These are phyloP conservation scores for Actinostola sp. DNA, from an alignment of 92 coral and sea anemone genomes.

Conservation along the genomic window DNA sequence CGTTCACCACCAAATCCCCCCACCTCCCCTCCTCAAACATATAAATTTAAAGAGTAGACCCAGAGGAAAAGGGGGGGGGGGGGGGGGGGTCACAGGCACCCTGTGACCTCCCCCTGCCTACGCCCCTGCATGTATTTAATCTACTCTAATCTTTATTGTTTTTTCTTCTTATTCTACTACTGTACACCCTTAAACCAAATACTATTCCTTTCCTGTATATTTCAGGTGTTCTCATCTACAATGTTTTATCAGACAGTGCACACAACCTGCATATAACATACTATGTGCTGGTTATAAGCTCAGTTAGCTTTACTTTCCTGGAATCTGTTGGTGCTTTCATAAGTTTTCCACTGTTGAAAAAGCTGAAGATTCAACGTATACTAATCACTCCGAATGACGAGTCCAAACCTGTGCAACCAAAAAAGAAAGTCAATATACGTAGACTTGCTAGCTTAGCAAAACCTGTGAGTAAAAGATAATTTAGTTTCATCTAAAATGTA, in stretches of 20 bases:
- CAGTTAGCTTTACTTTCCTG: conserved; percentile 66
- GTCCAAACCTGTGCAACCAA: conserved; percentile 31
- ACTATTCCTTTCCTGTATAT: neutral
- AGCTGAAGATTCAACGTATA: conserved; percentile 61
- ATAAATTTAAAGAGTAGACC: too few relatives aligned
- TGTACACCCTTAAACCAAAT: too few relatives aligned
- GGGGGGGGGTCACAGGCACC: too few relatives aligned
- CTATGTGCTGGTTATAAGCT: conserved; percentile 72
- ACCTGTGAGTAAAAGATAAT: conserved; percentile 87
- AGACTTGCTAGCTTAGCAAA: conserved; percentile 79
- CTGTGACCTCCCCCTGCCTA: too few relatives aligned
- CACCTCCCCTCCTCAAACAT: too few relatives aligned
- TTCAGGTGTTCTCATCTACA: conserved; percentile 68
- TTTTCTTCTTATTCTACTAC: too few relatives aligned
- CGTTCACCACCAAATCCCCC: too few relatives aligned
- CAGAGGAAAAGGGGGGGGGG: too few relatives aligned
- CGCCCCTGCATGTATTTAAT: too few relatives aligned
- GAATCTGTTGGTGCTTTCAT: conserved; percentile 63
- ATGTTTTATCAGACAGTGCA: conserved; percentile 51
- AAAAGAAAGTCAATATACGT: conserved; percentile 66
- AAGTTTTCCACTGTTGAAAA: conserved; percentile 76
- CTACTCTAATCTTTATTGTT: too few relatives aligned
- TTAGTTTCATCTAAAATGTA: too few relatives aligned
- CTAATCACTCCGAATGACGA: conserved; percentile 60
- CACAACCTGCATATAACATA: conserved; percentile 70